A percentile compares a stretch with the other conserved stretches of the same genome.
phyloP scores from a whole-genome alignment of 2,113 vertebrate genomes.

The western clawed frog (Xenopus tropicalis) region DNA sequence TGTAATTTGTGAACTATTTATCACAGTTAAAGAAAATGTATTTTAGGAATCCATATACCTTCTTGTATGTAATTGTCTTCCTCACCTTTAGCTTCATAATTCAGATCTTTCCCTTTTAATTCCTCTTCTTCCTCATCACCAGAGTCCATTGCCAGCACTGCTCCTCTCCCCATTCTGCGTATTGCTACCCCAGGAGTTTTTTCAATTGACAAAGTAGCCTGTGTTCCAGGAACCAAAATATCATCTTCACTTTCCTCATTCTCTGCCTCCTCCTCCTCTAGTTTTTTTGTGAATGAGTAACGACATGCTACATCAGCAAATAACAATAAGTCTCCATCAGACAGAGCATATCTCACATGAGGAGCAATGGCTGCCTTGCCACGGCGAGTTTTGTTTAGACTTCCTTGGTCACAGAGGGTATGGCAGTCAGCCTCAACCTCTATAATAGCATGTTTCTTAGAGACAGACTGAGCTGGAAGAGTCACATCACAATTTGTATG shows the following conservation, averaged over 20 bases:
- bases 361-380: conserved; percentile 68
- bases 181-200: conserved; percentile 53
- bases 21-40: no score
- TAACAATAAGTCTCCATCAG: conserved; percentile 68
- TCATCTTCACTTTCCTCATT: conserved; percentile 42
- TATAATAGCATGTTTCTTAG: conserved; percentile 70
- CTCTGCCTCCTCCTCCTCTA: background rate
- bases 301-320: conserved; percentile 81
- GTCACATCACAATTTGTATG: conserved; percentile 67
- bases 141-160: conserved; percentile 68
- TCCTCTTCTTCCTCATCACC: conserved; percentile 71
- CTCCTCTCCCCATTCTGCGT: conserved; percentile 13
- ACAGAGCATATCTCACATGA: conserved; percentile 70
- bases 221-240: conserved; percentile 46
- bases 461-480: conserved; percentile 71
- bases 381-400: conserved; percentile 80
- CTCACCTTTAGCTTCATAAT: no score
- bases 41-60: no score
- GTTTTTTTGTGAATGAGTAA: conserved; percentile 51
- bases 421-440: conserved; percentile 56
- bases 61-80: no score
- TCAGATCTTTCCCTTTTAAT: background rate
- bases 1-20: no score
- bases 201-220: conserved; percentile 48
- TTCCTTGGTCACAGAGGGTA: conserved; percentile 74